Evolutionary conservation across 2,797 vertebrate genomes (phyloP).

Genomic region (Syngnathus rostellatus): DNA sequence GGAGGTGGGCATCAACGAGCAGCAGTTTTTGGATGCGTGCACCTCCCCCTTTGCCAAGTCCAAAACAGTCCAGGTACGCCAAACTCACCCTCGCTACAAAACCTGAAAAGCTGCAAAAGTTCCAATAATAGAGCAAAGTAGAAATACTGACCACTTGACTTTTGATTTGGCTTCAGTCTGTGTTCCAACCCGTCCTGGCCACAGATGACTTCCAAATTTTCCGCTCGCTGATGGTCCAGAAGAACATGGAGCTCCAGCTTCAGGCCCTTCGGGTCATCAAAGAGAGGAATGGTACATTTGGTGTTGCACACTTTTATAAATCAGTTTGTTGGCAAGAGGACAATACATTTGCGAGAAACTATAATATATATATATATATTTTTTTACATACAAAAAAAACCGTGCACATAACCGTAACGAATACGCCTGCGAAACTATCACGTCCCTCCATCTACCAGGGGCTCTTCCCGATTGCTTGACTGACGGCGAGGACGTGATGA

Average conservation of each 20-base stretch:
- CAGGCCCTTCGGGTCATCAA: slow-evolving; percentile 93
- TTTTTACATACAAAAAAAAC: background rate
- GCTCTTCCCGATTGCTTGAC: slow-evolving; percentile 90
- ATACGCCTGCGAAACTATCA: too few species aligned
- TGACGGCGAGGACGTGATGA: slow-evolving; percentile 84
- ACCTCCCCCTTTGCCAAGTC: slow-evolving; percentile 85
- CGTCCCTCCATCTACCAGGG: slow-evolving; percentile 58
- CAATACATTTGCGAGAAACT: too few species aligned
- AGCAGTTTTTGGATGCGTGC: slow-evolving; percentile 91
- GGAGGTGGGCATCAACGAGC: slow-evolving; percentile 94
- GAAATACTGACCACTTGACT: background rate
- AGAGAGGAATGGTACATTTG: slow-evolving; percentile 84
- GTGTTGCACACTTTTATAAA: background rate
- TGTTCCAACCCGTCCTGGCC: slow-evolving; percentile 89
- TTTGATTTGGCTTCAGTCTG: slow-evolving; percentile 59
- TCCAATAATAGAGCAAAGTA: background rate
- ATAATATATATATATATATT: too few species aligned
- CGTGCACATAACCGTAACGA: background rate
- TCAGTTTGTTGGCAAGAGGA: too few species aligned
- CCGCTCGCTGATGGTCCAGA: slow-evolving; percentile 94
- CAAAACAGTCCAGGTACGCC: slow-evolving; percentile 79
- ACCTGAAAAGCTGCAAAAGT: background rate
- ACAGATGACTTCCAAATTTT: slow-evolving; percentile 95
- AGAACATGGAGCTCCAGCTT: slow-evolving; percentile 96
- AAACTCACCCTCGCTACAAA: slow-evolving; percentile 16